A percentile compares a stretch with the other conserved stretches of the same genome.
These are phyloP conservation scores for Thamnophis sirtalis DNA, from an alignment of 2,113 vertebrate genomes.

Conservation along the genomic window DNA sequence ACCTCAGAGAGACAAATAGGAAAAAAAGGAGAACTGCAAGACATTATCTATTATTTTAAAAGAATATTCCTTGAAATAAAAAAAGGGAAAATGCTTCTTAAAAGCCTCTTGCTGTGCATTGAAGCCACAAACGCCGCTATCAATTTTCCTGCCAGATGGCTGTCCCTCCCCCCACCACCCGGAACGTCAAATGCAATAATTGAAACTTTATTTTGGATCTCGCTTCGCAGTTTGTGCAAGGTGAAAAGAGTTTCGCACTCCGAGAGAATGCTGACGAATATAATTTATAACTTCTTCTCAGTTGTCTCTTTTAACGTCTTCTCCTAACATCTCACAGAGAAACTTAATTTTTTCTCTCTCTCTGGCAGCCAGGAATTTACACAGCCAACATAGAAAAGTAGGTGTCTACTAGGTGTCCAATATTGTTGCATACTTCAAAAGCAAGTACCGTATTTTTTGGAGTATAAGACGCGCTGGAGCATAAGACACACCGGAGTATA, in stretches of 20 bases:
- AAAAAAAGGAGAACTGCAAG: neutral
- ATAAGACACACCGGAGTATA: no score
- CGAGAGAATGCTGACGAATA: slow-evolving; percentile 8
- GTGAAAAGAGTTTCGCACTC: slow-evolving; percentile 15
- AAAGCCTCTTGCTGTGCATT: neutral
- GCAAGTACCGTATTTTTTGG: neutral
- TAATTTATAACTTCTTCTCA: slow-evolving; percentile 8
- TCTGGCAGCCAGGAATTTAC: neutral
- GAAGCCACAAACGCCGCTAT: slow-evolving; percentile 11
- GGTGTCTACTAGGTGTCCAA: neutral
- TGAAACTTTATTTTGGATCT: slow-evolving; percentile 51
- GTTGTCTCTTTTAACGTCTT: slow-evolving; percentile 10
- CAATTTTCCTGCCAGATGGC: slow-evolving; percentile 41
- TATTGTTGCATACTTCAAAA: neutral
- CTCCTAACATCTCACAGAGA: neutral
- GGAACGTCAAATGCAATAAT: slow-evolving; percentile 44
- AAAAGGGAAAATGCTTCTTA: slow-evolving; percentile 2
- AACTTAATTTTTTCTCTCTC: neutral
- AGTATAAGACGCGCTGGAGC: no score
- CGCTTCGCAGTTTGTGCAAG: slow-evolving; percentile 27
- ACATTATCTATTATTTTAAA: neutral
- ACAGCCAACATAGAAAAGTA: neutral
- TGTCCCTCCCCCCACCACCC: neutral
- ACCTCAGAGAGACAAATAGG: neutral
- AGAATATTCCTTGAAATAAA: slow-evolving; percentile 13